A percentile compares a stretch with the other conserved stretches of the same genome.
phyloP scores from a whole-genome alignment of 1,140 invertebrate species.

The Hermatobates lingyangjiaoensis region DNA sequence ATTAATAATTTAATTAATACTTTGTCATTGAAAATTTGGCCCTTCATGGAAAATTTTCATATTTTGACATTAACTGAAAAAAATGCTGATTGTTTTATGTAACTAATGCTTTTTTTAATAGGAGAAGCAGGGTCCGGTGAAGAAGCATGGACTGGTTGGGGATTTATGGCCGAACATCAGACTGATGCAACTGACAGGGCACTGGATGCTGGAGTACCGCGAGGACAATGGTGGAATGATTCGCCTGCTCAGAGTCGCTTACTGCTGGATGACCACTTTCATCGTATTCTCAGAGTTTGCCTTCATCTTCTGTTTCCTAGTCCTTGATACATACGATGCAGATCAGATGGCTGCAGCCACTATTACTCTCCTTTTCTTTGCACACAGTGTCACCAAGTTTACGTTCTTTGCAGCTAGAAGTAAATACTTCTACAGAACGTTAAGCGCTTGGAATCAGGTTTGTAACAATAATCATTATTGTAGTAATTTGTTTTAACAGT shows the following conservation, averaged over 20 bases:
- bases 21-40: too few relatives aligned
- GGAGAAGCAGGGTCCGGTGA: too few relatives aligned
- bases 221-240: constrained; percentile 21
- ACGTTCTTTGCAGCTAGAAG: constrained; percentile 48
- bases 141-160: constrained; percentile 46
- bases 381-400: constrained; percentile 53
- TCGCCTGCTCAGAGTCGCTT: constrained; percentile 34
- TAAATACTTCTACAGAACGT: constrained; percentile 44
- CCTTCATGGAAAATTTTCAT: too few relatives aligned
- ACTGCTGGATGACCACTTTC: constrained; percentile 23
- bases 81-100: too few relatives aligned
- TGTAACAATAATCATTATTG: too few relatives aligned
- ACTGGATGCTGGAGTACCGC: constrained; percentile 61
- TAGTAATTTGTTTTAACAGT: too few relatives aligned
- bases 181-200: constrained; percentile 50
- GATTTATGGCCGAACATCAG: constrained; percentile 63
- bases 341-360: constrained; percentile 63
- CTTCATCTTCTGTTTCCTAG: constrained; percentile 43
- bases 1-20: too few relatives aligned
- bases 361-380: constrained; percentile 60
- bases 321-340: constrained; percentile 48
- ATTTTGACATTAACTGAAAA: too few relatives aligned
- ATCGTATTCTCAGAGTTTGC: constrained; percentile 19
- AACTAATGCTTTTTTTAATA: too few relatives aligned
- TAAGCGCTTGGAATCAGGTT: constrained; percentile 27